Evolutionary conservation across 92 coral and sea anemone genomes (phyloP), one percentile per base, ranked within the genome.

Genomic region (Ricordea florida): DNA sequence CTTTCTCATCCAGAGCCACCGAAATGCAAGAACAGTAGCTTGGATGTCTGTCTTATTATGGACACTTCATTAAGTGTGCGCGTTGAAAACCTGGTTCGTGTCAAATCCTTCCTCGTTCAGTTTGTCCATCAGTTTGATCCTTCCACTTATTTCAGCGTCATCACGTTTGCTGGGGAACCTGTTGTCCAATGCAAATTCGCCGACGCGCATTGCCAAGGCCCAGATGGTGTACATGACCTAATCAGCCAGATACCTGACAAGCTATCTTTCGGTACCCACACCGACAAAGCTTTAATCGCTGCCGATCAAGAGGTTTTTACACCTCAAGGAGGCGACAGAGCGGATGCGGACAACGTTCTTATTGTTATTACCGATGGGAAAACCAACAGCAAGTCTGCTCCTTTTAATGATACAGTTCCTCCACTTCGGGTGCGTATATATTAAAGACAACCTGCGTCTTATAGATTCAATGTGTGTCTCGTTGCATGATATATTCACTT

Each of bases 291-390:
- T 16, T 63, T 87, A 38, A 35, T 68, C 16, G 67, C 58, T 51
- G 92, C 92, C 8, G 57, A 72, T 41, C 14, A 56, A 6, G 26
- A 37, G 0, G 62, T 81, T 4, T 74, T 66, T 29, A 56, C 47
- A 20, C 62, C 79, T 7, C 69, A 78, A 46, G 77, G 65, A 52
- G 81, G 74, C 13, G 65, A 53, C 32, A 31, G 91, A 33, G 13
- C 41, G 15, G 68, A 61, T 17, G 92, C 85, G 6, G 37, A 62
- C n/a, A 85, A 82, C 40, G 25, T 87, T n/a, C 47, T 87, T 22
- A 9, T 87, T 38, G 77, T 75, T n/a, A 5, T 87, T 23, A 87
- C 92, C 1, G 92, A 87, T 23, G 92, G 92, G 2, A 81, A 37
- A 44, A 81, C 92, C 18, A 53, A 29, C 51, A 31, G 8, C 14